phyloP scores from a whole-genome alignment of 2,797 vertebrate species.

The Syngnathus acus region DNA sequence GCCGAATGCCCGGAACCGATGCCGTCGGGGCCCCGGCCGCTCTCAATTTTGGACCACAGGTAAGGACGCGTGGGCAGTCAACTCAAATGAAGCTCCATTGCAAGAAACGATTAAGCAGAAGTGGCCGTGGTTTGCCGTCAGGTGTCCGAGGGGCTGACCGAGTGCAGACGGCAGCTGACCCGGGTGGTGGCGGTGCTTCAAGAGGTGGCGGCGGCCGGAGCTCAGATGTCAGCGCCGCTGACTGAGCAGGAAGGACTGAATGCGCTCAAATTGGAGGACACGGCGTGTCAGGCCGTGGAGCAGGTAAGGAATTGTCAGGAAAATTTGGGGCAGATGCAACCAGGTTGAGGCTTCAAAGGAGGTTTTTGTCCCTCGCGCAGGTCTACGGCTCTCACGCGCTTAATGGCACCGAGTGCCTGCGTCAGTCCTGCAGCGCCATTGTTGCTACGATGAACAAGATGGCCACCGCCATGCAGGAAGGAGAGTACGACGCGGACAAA shows the following conservation, averaged over 20 bases:
- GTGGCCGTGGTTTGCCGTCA: conserved; percentile 30
- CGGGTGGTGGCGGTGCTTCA: conserved; percentile 90
- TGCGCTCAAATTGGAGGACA: conserved; percentile 78
- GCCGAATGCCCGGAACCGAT: conserved; percentile 92
- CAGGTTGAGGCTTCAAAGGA: neutral
- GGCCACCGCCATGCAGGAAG: conserved; percentile 98
- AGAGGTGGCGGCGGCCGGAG: conserved; percentile 84
- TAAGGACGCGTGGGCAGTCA: conserved; percentile 25
- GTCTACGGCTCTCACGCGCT: conserved; percentile 80
- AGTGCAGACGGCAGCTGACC: conserved; percentile 84
- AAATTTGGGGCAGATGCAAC: neutral
- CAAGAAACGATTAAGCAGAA: neutral
- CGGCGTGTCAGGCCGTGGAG: conserved; percentile 79
- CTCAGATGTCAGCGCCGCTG: conserved; percentile 81
- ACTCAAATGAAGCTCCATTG: neutral
- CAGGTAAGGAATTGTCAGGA: conserved; percentile 67
- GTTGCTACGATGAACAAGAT: conserved; percentile 97
- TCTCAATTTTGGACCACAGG: conserved; percentile 80
- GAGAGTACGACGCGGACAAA: conserved; percentile 89
- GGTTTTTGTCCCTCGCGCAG: conserved; percentile 34
- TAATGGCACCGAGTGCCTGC: conserved; percentile 81
- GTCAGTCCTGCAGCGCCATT: conserved; percentile 86
- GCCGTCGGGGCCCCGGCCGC: conserved; percentile 85
- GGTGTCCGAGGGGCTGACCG: conserved; percentile 82
- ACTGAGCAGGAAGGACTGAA: conserved; percentile 83